These are phyloP conservation scores for Metacarcinus magister DNA, from an alignment of 2,888 invertebrate genomes.

Conservation along the genomic window DNA sequence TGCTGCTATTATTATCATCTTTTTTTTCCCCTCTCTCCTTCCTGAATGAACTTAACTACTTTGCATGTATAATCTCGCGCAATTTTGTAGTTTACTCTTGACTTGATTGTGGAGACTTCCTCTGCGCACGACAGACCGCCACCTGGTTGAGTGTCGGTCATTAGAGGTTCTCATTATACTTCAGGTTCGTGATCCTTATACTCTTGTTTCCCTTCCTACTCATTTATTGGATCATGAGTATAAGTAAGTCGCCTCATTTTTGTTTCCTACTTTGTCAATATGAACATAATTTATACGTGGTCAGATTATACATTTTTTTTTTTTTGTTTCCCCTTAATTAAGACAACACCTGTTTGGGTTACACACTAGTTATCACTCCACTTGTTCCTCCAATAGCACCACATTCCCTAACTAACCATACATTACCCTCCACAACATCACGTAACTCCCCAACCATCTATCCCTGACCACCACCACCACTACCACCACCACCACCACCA, in stretches of 20 bases:
- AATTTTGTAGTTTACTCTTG: neutral
- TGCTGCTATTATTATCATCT: neutral
- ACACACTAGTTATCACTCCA: too few species aligned
- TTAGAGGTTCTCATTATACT: neutral
- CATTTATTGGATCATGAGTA: neutral
- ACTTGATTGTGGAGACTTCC: neutral
- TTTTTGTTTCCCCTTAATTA: too few species aligned
- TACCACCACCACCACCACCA: slow-evolving; percentile 10
- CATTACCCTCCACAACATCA: neutral
- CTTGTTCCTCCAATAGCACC: too few species aligned
- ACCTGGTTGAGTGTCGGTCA: neutral
- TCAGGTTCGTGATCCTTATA: slow-evolving; percentile 14
- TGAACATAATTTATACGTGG: neutral
- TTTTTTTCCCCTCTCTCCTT: neutral
- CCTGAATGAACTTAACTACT: neutral
- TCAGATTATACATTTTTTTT: too few species aligned
- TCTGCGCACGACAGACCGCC: slow-evolving; percentile 5
- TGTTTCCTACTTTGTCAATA: neutral
- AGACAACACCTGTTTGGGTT: too few species aligned
- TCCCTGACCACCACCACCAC: slow-evolving; percentile 4
- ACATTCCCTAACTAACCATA: neutral
- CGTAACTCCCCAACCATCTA: neutral
- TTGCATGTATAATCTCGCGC: neutral
- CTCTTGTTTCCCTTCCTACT: neutral
- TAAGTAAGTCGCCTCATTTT: neutral